phyloP scores from a whole-genome alignment of 2,888 invertebrate genomes.

The Aphrophora alni region DNA sequence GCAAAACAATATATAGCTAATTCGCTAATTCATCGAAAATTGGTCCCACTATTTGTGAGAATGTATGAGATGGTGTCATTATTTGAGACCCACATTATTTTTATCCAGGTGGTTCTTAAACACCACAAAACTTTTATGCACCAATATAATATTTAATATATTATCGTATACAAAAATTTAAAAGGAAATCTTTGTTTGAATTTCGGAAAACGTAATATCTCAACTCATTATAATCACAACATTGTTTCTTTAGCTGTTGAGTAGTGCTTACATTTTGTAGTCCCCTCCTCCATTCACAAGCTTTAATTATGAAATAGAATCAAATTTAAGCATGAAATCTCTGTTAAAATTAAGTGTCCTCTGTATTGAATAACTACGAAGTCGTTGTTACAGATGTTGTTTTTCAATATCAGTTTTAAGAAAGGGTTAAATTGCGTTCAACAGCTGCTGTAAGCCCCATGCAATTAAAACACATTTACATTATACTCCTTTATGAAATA shows the following conservation, averaged over 20 bases:
- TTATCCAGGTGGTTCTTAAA: too few relatives aligned
- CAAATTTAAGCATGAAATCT: not conserved
- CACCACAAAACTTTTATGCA: too few relatives aligned
- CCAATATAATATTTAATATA: too few relatives aligned
- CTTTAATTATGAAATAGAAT: not conserved
- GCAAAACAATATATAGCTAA: too few relatives aligned
- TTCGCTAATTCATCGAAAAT: too few relatives aligned
- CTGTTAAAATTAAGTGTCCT: not conserved
- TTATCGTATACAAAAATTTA: too few relatives aligned
- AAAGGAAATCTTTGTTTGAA: too few relatives aligned
- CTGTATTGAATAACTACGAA: not conserved
- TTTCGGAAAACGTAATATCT: too few relatives aligned
- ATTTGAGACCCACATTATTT: too few relatives aligned
- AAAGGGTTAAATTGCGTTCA: conserved; percentile 4
- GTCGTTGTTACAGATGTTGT: not conserved
- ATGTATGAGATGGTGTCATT: too few relatives aligned
- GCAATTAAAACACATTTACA: conserved; percentile 19
- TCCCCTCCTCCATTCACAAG: not conserved
- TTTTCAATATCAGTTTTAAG: conserved; percentile 5
- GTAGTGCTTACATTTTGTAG: not conserved
- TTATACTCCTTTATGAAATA: conserved; percentile 31
- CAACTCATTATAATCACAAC: not conserved
- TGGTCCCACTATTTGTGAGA: too few relatives aligned
- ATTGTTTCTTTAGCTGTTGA: not conserved
- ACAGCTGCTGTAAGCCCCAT: conserved; percentile 14